Evolutionary conservation across 2,888 invertebrate species (phyloP).

Genomic region (Heliconius erato): DNA sequence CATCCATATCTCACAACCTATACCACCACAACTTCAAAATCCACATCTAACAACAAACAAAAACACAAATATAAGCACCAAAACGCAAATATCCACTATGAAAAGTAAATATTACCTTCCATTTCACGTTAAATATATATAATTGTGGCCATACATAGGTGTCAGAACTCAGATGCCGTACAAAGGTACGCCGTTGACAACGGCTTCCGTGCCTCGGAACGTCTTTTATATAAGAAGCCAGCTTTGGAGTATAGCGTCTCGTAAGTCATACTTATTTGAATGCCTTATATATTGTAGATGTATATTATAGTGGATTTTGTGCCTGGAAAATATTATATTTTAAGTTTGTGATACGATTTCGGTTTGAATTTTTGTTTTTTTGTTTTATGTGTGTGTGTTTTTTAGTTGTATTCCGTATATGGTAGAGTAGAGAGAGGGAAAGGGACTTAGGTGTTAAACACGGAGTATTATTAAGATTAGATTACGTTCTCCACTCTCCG

Average conservation of each 20-base stretch:
- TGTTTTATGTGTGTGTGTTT: no score
- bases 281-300: not conserved
- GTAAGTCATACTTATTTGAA: conserved; percentile 31
- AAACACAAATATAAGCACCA: not conserved
- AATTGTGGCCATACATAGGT: conserved; percentile 25
- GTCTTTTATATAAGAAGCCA: conserved; percentile 49
- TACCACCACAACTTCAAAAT: not conserved
- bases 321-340: conserved; percentile 30
- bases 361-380: not conserved
- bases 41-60: not conserved
- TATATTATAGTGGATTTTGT: conserved; percentile 10
- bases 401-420: no score
- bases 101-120: conserved; percentile 5
- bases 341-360: conserved; percentile 12
- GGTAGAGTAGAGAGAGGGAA: no score
- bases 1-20: no score
- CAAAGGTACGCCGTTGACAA: conserved; percentile 49
- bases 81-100: not conserved
- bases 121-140: conserved; percentile 11
- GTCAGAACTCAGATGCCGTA: conserved; percentile 20
- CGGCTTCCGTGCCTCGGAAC: conserved; percentile 50
- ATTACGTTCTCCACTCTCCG: no score
- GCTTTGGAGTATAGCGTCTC: conserved; percentile 8
- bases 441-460: no score
- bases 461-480: no score